Conservation (phyloP, 1,140 invertebrate genomes). For the Drosophila ambigua region DNA sequence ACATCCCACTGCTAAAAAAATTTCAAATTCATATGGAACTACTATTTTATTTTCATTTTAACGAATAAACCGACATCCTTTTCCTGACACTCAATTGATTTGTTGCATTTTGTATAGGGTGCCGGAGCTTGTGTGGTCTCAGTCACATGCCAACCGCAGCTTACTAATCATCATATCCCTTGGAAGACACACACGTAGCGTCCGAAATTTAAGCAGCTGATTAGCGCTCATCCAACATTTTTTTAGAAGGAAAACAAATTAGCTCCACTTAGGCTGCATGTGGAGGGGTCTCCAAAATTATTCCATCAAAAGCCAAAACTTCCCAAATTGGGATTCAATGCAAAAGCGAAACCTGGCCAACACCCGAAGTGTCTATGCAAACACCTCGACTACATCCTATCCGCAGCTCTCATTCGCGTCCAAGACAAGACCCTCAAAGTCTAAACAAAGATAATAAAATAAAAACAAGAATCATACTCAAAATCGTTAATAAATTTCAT, state of each 20-base stretch:
- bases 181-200: slow-evolving; percentile 45
- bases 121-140: slow-evolving; percentile 57
- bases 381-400: slow-evolving; percentile 67
- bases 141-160: slow-evolving; percentile 58
- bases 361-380: slow-evolving; percentile 81
- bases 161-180: slow-evolving; percentile 57
- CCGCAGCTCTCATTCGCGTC: slow-evolving; percentile 21
- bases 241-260: slow-evolving; percentile 78
- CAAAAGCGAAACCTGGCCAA: slow-evolving; percentile 67
- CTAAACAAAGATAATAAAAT: slow-evolving; percentile 69
- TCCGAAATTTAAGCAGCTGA: slow-evolving; percentile 71
- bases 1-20: too few species aligned
- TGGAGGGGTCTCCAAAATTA: slow-evolving; percentile 56
- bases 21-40: too few species aligned
- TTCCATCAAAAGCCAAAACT: slow-evolving; percentile 66
- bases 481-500: slow-evolving; percentile 83
- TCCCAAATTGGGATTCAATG: slow-evolving; percentile 23
- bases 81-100: slow-evolving; percentile 54
- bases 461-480: slow-evolving; percentile 66
- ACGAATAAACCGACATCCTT: slow-evolving; percentile 41
- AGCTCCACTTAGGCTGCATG: slow-evolving; percentile 59
- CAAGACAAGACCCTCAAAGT: slow-evolving; percentile 17
- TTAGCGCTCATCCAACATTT: slow-evolving; percentile 76
- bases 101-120: slow-evolving; percentile 28
- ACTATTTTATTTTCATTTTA: slow-evolving; percentile 10